These are phyloP conservation scores for cat (Felis catus) DNA, from an alignment of 2,113 vertebrate species.

Conservation along the genomic window DNA sequence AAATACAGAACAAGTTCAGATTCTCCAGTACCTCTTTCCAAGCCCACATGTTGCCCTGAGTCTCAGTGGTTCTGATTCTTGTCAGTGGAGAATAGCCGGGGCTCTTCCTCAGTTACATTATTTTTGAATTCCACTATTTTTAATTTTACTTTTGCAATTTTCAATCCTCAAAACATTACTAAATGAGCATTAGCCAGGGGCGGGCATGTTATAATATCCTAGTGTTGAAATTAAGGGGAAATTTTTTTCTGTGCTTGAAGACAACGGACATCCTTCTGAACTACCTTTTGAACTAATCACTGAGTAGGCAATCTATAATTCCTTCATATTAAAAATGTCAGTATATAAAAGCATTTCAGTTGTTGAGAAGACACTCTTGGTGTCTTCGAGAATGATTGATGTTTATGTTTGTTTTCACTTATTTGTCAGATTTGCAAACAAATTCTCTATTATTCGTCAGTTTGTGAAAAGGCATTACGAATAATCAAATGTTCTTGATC, in stretches of 20 bases:
- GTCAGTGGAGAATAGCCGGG: background rate
- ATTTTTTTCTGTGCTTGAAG: background rate
- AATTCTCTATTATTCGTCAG: background rate
- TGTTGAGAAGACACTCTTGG: background rate
- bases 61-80: background rate
- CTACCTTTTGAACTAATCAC: background rate
- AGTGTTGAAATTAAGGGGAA: background rate
- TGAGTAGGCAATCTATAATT: background rate
- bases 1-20: background rate
- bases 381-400: background rate
- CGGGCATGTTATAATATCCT: background rate
- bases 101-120: background rate
- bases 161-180: background rate
- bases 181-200: background rate
- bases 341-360: background rate
- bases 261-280: background rate
- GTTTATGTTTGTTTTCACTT: background rate
- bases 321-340: background rate
- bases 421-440: background rate
- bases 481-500: background rate
- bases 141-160: constrained; percentile 17
- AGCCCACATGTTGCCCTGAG: background rate
- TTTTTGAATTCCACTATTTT: constrained; percentile 16
- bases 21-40: background rate
- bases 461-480: background rate